Evolutionary conservation across 2,888 invertebrate genomes (phyloP).

Genomic region (Tiphia femorata): DNA sequence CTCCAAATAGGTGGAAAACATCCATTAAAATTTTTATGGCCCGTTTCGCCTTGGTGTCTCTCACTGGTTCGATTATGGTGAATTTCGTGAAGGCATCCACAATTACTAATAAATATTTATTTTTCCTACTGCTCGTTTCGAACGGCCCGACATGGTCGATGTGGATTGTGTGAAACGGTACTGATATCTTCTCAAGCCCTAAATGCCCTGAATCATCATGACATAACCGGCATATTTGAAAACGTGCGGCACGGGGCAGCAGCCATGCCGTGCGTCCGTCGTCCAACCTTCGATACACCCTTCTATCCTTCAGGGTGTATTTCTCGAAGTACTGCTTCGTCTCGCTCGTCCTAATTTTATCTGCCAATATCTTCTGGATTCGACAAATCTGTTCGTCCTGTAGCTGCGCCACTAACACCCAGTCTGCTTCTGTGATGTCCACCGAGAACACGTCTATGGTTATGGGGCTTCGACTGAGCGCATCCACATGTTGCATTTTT

Average conservation of each 20-base stretch:
- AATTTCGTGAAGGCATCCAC: too few species aligned
- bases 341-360: neutral
- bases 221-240: slow-evolving; percentile 4
- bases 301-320: too few species aligned
- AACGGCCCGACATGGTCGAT: slow-evolving; percentile 5
- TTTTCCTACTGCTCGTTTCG: neutral
- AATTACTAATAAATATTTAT: slow-evolving; percentile 2
- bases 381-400: neutral
- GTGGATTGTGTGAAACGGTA: slow-evolving; percentile 1
- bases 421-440: too few species aligned
- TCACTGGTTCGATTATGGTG: too few species aligned
- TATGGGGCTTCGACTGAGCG: slow-evolving; percentile 38
- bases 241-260: neutral
- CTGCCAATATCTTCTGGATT: neutral
- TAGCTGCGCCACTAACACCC: too few species aligned
- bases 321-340: neutral
- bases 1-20: too few species aligned
- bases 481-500: slow-evolving; percentile 39
- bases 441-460: too few species aligned
- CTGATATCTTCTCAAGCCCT: neutral
- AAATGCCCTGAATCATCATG: slow-evolving; percentile 7
- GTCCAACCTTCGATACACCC: too few species aligned
- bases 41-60: too few species aligned
- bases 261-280: too few species aligned
- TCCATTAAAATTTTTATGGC: too few species aligned